Conservation (phyloP, 2,888 invertebrate species). For the Criorhina ranunculi region DNA sequence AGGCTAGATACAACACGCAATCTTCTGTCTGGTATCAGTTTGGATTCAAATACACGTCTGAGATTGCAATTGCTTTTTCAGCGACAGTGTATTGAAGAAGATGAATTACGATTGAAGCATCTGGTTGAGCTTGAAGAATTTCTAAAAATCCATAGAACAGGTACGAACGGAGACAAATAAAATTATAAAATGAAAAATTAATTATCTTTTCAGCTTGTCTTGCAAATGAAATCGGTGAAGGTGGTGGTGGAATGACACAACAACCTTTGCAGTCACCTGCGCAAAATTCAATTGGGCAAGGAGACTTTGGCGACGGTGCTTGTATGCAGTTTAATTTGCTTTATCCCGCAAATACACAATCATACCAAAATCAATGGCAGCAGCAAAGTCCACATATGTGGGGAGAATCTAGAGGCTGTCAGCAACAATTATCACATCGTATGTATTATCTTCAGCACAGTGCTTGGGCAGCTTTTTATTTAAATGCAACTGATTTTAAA, state of each 20-base stretch:
- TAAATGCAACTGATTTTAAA: too few relatives aligned
- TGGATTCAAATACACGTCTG: constrained; percentile 83
- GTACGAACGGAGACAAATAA: constrained; percentile 78
- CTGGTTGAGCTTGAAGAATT: constrained; percentile 84
- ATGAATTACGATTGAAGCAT: constrained; percentile 83
- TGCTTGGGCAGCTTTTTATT: too few relatives aligned
- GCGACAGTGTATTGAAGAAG: constrained; percentile 84
- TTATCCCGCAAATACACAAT: too few relatives aligned
- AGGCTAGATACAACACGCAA: too few relatives aligned
- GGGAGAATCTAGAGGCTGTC: too few relatives aligned
- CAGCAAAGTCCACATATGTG: too few relatives aligned
- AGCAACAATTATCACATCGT: too few relatives aligned
- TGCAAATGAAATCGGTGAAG: constrained; percentile 35
- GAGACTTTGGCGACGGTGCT: constrained; percentile 23
- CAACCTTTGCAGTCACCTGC: constrained; percentile 55
- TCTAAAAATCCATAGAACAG: constrained; percentile 82
- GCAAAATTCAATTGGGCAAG: constrained; percentile 20
- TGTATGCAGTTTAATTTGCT: too few relatives aligned
- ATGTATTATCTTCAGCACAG: too few relatives aligned
- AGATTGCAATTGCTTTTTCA: constrained; percentile 83
- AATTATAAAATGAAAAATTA: neutral
- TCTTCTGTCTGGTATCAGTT: constrained; percentile 82
- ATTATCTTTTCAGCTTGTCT: constrained; percentile 61
- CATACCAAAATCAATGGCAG: too few relatives aligned
- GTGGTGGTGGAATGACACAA: constrained; percentile 35